phyloP scores from a whole-genome alignment of 2,113 vertebrate species.

The Melanocharis versteri region DNA sequence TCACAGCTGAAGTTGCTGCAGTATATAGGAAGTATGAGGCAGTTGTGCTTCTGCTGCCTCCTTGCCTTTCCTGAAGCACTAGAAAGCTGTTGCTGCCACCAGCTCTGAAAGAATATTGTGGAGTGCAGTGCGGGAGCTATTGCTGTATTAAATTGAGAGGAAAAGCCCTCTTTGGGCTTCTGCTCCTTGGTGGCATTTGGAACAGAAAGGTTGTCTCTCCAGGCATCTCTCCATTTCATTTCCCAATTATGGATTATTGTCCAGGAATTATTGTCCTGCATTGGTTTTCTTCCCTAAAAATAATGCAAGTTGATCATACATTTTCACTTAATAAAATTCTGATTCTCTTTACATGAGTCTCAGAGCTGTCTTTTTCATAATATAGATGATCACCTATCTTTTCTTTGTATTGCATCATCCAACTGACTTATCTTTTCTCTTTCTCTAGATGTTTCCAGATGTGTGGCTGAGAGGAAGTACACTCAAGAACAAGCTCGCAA shows the following conservation, averaged over 20 bases:
- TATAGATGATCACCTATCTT: not conserved
- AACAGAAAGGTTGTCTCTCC: not conserved
- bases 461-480: constrained; percentile 95
- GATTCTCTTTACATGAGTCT: accelerated
- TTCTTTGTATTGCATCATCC: not conserved
- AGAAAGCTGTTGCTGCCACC: not conserved
- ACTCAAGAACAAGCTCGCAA: constrained; percentile 96
- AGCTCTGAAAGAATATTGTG: not conserved
- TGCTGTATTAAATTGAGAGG: not conserved
- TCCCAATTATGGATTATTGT: not conserved
- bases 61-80: not conserved
- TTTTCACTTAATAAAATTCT: not conserved
- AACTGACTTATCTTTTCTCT: not conserved
- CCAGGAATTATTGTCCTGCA: not conserved
- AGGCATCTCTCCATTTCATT: not conserved
- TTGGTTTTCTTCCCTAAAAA: not conserved
- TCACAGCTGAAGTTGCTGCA: not conserved
- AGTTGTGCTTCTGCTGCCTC: not conserved
- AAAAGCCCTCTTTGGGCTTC: not conserved
- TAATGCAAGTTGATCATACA: accelerated
- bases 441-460: constrained; percentile 89
- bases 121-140: not conserved
- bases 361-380: not conserved
- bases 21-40: not conserved
- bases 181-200: not conserved